phyloP scores from a whole-genome alignment of 2,113 vertebrate species.

The Verasper variegatus region DNA sequence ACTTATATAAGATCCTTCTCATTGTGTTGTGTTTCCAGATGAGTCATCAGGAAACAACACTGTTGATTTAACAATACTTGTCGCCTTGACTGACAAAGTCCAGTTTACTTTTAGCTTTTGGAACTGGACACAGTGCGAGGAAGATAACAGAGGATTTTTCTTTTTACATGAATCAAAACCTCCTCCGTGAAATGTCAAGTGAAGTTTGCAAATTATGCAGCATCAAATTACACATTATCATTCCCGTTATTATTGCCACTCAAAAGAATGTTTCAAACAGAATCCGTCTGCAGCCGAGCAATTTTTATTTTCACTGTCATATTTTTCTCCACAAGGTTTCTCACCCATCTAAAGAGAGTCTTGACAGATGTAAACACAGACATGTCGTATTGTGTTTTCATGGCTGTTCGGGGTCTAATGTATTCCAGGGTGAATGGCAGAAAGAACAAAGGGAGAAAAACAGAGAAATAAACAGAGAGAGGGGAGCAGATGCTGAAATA shows the following conservation, averaged over 20 bases:
- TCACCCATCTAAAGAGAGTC: constrained; percentile 18
- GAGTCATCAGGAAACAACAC: too few species aligned
- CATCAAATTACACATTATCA: not conserved
- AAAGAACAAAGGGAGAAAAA: not conserved
- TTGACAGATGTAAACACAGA: constrained; percentile 30
- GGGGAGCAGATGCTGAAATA: not conserved
- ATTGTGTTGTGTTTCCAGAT: not conserved
- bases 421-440: constrained; percentile 6
- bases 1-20: not conserved
- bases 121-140: too few species aligned
- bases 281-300: not conserved
- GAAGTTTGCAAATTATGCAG: not conserved
- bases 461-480: not conserved
- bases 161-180: too few species aligned
- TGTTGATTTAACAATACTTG: too few species aligned
- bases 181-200: too few species aligned
- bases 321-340: constrained; percentile 19
- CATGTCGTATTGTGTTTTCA: not conserved
- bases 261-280: not conserved
- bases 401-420: constrained; percentile 7
- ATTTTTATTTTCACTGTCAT: not conserved
- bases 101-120: too few species aligned
- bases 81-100: too few species aligned
- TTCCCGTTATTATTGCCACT: not conserved
- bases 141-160: too few species aligned